These are phyloP conservation scores for Pammene aurita DNA, from an alignment of 2,888 invertebrate genomes.

Conservation along the genomic window DNA sequence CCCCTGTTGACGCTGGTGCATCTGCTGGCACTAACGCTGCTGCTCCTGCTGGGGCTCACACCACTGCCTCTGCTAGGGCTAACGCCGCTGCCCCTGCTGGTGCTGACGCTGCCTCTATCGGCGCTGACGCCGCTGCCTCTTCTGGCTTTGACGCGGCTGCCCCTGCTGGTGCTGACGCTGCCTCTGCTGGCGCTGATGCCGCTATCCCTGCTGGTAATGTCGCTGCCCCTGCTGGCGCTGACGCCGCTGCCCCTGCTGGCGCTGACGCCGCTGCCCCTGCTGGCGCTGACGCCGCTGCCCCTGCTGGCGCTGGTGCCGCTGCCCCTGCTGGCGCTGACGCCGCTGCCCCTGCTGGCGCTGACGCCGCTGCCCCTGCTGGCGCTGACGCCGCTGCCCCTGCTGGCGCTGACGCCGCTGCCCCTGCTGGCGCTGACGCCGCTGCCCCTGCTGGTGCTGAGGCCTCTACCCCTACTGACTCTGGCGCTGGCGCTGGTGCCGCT, in stretches of 20 bases:
- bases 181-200: neutral
- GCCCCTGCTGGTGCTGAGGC: neutral
- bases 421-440: neutral
- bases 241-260: neutral
- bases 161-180: neutral
- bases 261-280: neutral
- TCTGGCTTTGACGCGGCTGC: neutral
- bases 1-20: neutral
- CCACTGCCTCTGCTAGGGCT: constrained; percentile 1
- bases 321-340: neutral
- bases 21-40: neutral
- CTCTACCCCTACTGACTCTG: neutral
- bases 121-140: too few species aligned
- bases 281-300: neutral
- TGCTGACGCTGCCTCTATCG: too few species aligned
- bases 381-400: neutral
- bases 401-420: neutral
- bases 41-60: neutral
- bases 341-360: neutral
- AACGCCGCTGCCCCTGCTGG: too few species aligned
- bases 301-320: neutral
- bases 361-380: neutral
- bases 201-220: neutral
- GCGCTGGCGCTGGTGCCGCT: neutral
- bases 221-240: neutral